These are phyloP conservation scores for Ptyas mucosa DNA, from an alignment of 2,113 vertebrate genomes.

Conservation along the genomic window DNA sequence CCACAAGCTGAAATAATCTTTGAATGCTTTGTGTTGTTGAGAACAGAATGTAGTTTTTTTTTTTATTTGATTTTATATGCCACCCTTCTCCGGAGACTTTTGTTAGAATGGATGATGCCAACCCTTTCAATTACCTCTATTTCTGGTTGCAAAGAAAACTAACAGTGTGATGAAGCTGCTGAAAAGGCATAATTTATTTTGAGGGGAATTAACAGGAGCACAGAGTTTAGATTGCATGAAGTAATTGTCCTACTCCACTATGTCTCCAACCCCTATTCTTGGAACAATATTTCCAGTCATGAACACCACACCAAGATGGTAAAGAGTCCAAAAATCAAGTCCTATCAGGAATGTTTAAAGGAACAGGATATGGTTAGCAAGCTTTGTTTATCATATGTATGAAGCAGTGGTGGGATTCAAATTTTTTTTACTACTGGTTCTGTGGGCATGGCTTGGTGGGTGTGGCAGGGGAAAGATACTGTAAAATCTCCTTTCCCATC, in stretches of 20 bases:
- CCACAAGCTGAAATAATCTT: neutral
- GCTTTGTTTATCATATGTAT: neutral
- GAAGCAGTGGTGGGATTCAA: too few species aligned
- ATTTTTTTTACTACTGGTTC: too few species aligned
- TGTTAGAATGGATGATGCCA: neutral
- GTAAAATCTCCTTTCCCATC: too few species aligned
- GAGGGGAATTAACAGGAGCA: neutral
- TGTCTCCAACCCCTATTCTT: neutral
- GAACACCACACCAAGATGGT: neutral
- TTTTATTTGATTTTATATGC: too few species aligned
- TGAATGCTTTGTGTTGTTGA: neutral
- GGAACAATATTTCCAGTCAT: neutral
- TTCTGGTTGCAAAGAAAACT: neutral
- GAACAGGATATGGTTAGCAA: neutral
- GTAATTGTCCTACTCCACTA: neutral
- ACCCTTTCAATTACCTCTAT: neutral
- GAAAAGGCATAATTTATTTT: neutral
- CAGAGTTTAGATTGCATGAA: neutral
- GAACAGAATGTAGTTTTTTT: neutral
- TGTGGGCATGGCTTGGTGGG: too few species aligned
- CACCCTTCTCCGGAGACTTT: too few species aligned
- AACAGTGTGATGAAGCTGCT: neutral
- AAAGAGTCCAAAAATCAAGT: neutral
- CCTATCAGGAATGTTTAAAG: neutral
- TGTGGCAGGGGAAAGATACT: too few species aligned